A percentile compares a stretch with the other conserved stretches of the same genome.
phyloP scores from a whole-genome alignment of 2,888 invertebrate genomes.

The Trachelus stipa region DNA sequence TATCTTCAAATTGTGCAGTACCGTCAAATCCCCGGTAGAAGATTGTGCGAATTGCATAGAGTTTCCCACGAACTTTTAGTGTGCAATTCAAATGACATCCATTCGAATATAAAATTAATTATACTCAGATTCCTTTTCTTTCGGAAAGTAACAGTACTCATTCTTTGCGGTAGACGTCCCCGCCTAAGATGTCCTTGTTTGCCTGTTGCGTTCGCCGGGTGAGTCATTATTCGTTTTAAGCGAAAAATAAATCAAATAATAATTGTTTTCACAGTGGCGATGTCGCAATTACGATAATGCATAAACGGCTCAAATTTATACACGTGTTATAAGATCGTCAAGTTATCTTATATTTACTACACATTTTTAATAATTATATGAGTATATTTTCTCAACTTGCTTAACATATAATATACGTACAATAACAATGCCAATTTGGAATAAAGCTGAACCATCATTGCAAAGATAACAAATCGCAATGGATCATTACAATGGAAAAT shows the following conservation, averaged over 20 bases:
- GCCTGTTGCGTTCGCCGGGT: conserved; percentile 60
- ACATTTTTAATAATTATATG: background rate
- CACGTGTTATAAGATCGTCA: background rate
- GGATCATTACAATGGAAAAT: background rate
- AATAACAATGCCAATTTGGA: background rate
- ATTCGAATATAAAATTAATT: background rate
- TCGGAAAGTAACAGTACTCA: background rate
- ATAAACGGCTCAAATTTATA: background rate
- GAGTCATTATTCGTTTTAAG: conserved; percentile 34
- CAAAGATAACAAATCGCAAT: background rate
- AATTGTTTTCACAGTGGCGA: too few relatives aligned
- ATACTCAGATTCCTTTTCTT: background rate
- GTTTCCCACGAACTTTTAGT: background rate
- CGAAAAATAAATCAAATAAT: background rate
- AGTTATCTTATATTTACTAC: background rate
- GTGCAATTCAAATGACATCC: background rate
- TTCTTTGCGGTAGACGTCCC: background rate
- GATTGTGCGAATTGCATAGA: background rate
- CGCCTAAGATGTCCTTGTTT: conserved; percentile 48
- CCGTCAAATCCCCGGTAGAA: background rate
- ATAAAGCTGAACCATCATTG: background rate
- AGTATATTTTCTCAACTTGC: background rate
- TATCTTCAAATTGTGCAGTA: background rate
- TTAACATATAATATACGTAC: background rate
- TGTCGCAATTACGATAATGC: background rate